Conservation (phyloP, 1,140 invertebrate species). For the Melipona quadrifasciata region DNA sequence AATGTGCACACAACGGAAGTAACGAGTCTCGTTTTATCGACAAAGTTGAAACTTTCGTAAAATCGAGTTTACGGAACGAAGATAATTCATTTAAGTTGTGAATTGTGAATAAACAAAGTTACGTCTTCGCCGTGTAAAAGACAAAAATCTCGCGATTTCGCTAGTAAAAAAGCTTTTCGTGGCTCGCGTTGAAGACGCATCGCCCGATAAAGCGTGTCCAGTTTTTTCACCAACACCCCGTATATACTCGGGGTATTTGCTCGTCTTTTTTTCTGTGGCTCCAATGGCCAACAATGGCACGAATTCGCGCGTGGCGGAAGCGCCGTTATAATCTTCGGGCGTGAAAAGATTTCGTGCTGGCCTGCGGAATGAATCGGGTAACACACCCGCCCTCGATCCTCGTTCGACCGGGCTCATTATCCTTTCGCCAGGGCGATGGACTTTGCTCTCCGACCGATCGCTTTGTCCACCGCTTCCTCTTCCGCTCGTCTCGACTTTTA, state of each 20-base stretch:
- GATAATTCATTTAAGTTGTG: no score
- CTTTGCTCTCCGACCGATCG: background rate
- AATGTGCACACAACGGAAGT: no score
- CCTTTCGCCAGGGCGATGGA: constrained; percentile 5
- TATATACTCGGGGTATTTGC: background rate
- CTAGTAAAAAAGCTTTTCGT: background rate
- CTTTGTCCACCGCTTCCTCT: constrained; percentile 24
- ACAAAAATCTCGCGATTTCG: background rate
- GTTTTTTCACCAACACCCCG: constrained; percentile 5
- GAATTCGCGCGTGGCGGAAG: constrained; percentile 26
- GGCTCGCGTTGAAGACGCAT: background rate
- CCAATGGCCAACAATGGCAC: background rate
- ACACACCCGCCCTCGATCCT: background rate
- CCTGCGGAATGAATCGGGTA: background rate
- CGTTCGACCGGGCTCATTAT: constrained; percentile 26
- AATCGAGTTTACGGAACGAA: no score
- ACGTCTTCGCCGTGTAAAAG: background rate
- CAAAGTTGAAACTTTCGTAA: no score
- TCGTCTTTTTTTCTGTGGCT: background rate
- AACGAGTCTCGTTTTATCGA: no score
- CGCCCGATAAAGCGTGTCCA: constrained; percentile 2
- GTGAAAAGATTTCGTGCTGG: constrained; percentile 34
- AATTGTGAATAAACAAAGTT: no score
- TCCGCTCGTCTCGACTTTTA: constrained; percentile 5
- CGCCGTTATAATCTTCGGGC: constrained; percentile 38